phyloP scores from a whole-genome alignment of 2,797 vertebrate species.

The Threskiornis aethiopicus region DNA sequence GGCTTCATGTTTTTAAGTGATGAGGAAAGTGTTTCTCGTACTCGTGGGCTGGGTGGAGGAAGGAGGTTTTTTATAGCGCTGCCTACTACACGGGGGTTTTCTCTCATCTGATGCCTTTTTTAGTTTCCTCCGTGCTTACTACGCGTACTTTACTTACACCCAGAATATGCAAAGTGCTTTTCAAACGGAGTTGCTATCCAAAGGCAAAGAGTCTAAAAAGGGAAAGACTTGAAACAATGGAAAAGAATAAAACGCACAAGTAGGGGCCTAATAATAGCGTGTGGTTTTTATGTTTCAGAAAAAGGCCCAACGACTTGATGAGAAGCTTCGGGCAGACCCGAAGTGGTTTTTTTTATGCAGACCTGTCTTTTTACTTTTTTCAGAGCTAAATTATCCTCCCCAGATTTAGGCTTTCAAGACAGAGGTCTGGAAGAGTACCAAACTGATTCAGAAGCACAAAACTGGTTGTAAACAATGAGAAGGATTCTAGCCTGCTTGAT shows the following conservation, averaged over 20 bases:
- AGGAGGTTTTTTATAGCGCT: conserved; percentile 7
- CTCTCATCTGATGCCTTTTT: conserved; percentile 27
- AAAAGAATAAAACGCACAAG: not conserved
- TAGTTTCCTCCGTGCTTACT: conserved; percentile 17
- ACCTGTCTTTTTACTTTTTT: not conserved
- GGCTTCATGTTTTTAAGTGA: not conserved
- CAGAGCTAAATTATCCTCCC: not conserved
- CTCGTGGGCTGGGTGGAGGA: not conserved
- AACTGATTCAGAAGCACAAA: not conserved
- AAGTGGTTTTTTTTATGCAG: not conserved
- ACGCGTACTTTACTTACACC: not conserved
- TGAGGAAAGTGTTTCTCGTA: not conserved
- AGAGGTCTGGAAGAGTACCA: not conserved
- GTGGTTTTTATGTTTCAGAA: not conserved
- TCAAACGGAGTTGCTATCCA: not conserved
- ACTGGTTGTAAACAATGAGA: not conserved
- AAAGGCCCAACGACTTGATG: not conserved
- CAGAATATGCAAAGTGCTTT: not conserved
- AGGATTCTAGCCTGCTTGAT: not conserved
- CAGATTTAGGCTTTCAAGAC: not conserved
- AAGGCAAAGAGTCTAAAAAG: not conserved
- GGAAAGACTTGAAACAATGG: not conserved
- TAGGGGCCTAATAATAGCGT: not conserved
- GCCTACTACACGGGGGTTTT: conserved; percentile 5
- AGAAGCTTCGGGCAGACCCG: not conserved